A percentile compares a stretch with the other conserved stretches of the same genome.
Conservation (phyloP, 2,113 vertebrate genomes). For the Paratilapia polleni region DNA sequence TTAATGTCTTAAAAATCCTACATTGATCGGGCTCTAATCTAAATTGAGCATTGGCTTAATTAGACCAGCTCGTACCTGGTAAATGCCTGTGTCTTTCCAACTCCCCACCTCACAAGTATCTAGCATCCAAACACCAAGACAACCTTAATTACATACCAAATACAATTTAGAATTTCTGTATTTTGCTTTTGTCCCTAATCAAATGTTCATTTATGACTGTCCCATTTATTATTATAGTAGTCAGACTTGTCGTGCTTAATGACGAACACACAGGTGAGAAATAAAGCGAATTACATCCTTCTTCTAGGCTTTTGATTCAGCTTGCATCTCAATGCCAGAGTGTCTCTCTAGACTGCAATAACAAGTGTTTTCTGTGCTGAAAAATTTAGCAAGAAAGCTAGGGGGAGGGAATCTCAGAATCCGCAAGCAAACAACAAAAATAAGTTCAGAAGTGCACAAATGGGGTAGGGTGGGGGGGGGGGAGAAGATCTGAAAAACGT, state of each 20-base stretch:
- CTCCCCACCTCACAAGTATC: accelerated
- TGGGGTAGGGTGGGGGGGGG: background rate
- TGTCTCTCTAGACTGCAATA: slow-evolving; percentile 10
- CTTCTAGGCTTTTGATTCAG: background rate
- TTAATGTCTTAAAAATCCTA: too few species aligned
- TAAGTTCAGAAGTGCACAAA: slow-evolving; percentile 42
- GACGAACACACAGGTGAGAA: background rate
- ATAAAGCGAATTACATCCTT: background rate
- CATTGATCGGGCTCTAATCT: too few species aligned
- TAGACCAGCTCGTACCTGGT: background rate
- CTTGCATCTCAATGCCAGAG: background rate
- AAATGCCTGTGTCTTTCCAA: background rate
- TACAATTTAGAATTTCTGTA: background rate
- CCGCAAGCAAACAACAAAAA: background rate
- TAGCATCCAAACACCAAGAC: background rate
- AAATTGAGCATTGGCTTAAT: background rate
- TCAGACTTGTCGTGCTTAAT: background rate
- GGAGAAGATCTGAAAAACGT: slow-evolving; percentile 15
- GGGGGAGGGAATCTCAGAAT: background rate
- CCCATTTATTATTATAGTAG: background rate
- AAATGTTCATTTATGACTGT: background rate
- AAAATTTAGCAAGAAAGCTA: background rate
- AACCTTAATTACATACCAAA: background rate
- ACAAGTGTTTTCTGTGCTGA: slow-evolving; percentile 14
- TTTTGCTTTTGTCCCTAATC: background rate